Evolutionary conservation across 2,888 invertebrate genomes (phyloP).

Genomic region (Aromia moschata): DNA sequence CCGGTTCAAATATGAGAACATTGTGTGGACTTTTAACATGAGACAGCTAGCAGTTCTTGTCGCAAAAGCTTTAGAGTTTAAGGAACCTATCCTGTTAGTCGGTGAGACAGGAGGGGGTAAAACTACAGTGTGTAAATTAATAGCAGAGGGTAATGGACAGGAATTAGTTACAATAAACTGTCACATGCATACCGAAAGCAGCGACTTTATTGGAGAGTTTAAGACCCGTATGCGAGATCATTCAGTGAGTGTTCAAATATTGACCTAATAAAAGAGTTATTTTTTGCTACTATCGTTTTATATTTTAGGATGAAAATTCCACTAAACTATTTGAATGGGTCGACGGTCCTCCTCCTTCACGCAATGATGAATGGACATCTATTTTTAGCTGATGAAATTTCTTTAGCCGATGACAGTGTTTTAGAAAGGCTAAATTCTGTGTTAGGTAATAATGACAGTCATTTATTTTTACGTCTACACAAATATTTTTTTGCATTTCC

Average conservation of each 20-base stretch:
- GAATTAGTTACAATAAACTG: conserved; percentile 89
- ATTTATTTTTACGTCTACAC: too few relatives aligned
- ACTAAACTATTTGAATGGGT: conserved; percentile 93
- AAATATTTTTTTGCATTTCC: too few relatives aligned
- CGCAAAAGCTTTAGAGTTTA: conserved; percentile 86
- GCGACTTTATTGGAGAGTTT: conserved; percentile 96
- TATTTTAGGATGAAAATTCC: conserved; percentile 47
- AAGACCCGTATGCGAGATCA: conserved; percentile 83
- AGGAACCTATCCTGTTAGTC: conserved; percentile 94
- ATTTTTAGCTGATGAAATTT: conserved; percentile 98
- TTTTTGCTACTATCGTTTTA: conserved; percentile 12
- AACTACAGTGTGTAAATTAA: conserved; percentile 92
- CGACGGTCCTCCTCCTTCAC: conserved; percentile 91
- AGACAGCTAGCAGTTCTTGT: conserved; percentile 80
- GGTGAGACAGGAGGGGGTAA: conserved; percentile 99
- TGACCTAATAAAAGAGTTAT: too few relatives aligned
- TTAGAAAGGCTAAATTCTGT: conserved; percentile 96
- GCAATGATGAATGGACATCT: conserved; percentile 89
- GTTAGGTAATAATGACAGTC: conserved; percentile 69
- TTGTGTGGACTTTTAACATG: conserved; percentile 97
- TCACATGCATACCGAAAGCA: conserved; percentile 98
- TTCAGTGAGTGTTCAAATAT: conserved; percentile 58
- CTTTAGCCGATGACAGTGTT: conserved; percentile 97
- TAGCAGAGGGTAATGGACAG: conserved; percentile 75
- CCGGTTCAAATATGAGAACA: conserved; percentile 73